Evolutionary conservation across 2,888 invertebrate species (phyloP).

Genomic region (Chaitophorus viminalis): DNA sequence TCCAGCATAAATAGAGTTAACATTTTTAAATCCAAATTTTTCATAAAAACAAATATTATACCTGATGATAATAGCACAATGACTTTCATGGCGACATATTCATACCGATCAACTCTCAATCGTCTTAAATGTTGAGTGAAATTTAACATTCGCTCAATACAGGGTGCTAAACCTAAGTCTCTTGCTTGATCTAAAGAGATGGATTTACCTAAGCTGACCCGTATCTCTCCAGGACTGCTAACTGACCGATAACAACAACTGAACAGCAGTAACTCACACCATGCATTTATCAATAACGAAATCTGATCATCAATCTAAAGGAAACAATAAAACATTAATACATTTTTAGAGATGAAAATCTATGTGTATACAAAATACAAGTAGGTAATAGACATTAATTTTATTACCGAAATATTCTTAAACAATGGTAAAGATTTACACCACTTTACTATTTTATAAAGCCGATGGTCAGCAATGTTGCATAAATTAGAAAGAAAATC

Average conservation of each 20-base stretch:
- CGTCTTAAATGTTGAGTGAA: slow-evolving; percentile 92
- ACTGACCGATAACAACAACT: slow-evolving; percentile 96
- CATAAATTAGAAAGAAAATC: slow-evolving; percentile 82
- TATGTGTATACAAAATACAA: not conserved
- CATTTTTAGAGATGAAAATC: not conserved
- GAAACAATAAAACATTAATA: slow-evolving; percentile 57
- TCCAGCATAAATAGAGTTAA: not conserved
- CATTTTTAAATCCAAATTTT: not conserved
- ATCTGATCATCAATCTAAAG: slow-evolving; percentile 96
- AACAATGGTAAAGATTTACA: slow-evolving; percentile 96
- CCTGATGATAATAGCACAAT: slow-evolving; percentile 91
- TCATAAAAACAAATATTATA: slow-evolving; percentile 67
- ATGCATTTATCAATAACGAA: slow-evolving; percentile 94
- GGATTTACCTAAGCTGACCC: slow-evolving; percentile 76
- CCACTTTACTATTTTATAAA: slow-evolving; percentile 98
- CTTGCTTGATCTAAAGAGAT: slow-evolving; percentile 76
- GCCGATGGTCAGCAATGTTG: slow-evolving; percentile 92
- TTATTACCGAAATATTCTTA: slow-evolving; percentile 89
- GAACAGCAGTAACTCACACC: slow-evolving; percentile 92
- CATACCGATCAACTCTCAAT: slow-evolving; percentile 91
- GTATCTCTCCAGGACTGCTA: slow-evolving; percentile 87
- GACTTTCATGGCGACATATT: slow-evolving; percentile 96
- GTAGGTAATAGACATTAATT: slow-evolving; percentile 12
- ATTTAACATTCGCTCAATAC: slow-evolving; percentile 93
- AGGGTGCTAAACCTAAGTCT: slow-evolving; percentile 82